Percentiles rank a stretch among this genome's conserved stretches.
Conservation (phyloP, 2,888 invertebrate species). For the Melanchra persicariae region DNA sequence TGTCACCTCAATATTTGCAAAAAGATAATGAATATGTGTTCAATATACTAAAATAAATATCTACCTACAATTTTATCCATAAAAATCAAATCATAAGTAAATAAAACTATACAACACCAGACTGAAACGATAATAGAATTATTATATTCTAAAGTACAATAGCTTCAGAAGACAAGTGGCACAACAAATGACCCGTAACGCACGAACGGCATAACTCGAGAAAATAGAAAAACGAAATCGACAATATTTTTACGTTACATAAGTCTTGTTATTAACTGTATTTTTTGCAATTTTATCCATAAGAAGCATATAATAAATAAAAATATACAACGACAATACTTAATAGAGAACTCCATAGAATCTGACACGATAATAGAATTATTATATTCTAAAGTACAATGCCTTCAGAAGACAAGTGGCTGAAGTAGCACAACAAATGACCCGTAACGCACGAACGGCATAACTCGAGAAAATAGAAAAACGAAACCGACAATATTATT, state of each 20-base stretch:
- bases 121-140: conserved; percentile 24
- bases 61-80: background rate
- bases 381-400: conserved; percentile 25
- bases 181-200: conserved; percentile 64
- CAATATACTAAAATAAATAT: background rate
- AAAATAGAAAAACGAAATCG: conserved; percentile 31
- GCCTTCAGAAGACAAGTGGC: conserved; percentile 40
- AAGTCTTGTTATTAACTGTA: conserved; percentile 35
- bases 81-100: background rate
- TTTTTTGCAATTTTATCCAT: conserved; percentile 26
- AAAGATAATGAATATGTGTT: background rate
- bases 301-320: background rate
- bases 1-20: background rate
- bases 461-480: conserved; percentile 50
- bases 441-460: conserved; percentile 61
- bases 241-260: conserved; percentile 41
- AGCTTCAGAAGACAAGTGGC: conserved; percentile 40
- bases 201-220: conserved; percentile 56
- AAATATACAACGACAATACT: background rate
- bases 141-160: conserved; percentile 25
- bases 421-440: too few species aligned
- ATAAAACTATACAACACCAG: background rate
- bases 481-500: conserved; percentile 28
- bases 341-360: background rate
- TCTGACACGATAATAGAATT: conserved; percentile 21